Percentiles rank a stretch among this genome's conserved stretches.
phyloP scores from a whole-genome alignment of 2,113 vertebrate genomes.

The Morone saxatilis region DNA sequence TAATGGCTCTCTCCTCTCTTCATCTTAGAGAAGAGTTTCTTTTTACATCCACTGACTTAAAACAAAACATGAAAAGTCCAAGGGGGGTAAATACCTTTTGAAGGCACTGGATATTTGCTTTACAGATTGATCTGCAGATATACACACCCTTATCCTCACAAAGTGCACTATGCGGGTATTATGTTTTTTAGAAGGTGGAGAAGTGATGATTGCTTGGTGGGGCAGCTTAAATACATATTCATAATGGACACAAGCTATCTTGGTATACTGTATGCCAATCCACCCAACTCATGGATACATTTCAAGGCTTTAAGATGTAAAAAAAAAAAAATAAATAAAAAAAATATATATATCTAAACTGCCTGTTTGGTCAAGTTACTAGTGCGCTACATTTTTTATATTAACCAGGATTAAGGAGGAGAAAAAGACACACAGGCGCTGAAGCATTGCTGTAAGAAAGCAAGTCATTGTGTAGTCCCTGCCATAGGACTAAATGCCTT shows the following conservation, averaged over 20 bases:
- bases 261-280: neutral
- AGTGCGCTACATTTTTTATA: neutral
- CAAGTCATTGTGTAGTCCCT: neutral
- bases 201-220: neutral
- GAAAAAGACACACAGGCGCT: neutral
- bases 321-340: neutral
- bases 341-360: neutral
- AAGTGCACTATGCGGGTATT: too few relatives aligned
- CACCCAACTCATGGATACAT: neutral
- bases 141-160: neutral
- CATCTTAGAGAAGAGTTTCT: neutral
- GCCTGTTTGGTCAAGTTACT: neutral
- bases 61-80: neutral
- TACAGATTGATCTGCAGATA: neutral
- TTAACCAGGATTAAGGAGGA: neutral
- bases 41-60: neutral
- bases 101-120: neutral
- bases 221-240: neutral
- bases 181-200: neutral
- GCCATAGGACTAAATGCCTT: too few relatives aligned
- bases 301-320: neutral
- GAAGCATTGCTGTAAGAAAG: constrained; percentile 12
- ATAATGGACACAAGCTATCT: neutral
- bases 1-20: neutral
- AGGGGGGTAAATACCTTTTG: neutral